Evolutionary conservation across 2,113 vertebrate genomes (phyloP), one percentile per base, ranked within the genome.

Genomic region (Scolopax mira): DNA sequence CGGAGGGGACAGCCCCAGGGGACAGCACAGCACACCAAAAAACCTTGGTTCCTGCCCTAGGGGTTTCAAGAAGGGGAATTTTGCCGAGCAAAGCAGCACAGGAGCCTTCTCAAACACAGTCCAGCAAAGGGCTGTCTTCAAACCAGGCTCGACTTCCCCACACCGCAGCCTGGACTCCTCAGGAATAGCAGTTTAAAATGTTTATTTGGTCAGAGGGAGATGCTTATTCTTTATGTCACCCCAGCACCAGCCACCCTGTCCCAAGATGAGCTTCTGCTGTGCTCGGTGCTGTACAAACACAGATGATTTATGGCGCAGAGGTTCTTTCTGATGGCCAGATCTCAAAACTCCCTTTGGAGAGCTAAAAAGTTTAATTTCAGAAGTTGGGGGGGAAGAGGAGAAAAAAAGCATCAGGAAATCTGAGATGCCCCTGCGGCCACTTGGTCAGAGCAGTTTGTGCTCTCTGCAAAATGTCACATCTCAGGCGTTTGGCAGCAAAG

Each of bases 311-410:
- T 1, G 2, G 39, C 1, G 0, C 80, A 31, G 57, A 0, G 1
- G 55, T 42, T 25, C 35, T 72, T 85, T 19, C 88, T 49, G 48
- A 66, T 0, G 3, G 51, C 22, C 57, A 31, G 31, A 51, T 23
- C 79, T 52, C 42, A 14, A 64, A 92, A 72, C 21, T 58, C 93
- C 74, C 39, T 74, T 62, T 0, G 3, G 79, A 75, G 25, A 82
- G 19, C 35, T 79, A 46, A 44, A 62, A 79, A 18, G 11, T 1
- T 19, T 15, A 9, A 64, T 81, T 79, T 86, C 54, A 79, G 37
- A 33, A 52, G 55, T 11, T 7, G 16, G 3, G 6, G 0, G 13
- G 23, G 13, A 8, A 9, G 9, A 1, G 13, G 28, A 17, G 4
- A 8, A 49, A 46, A 33, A 42, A 65, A 6, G 33, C 49, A 84